phyloP scores from a whole-genome alignment of 2,888 invertebrate species.

The Diplolepis rosae region DNA sequence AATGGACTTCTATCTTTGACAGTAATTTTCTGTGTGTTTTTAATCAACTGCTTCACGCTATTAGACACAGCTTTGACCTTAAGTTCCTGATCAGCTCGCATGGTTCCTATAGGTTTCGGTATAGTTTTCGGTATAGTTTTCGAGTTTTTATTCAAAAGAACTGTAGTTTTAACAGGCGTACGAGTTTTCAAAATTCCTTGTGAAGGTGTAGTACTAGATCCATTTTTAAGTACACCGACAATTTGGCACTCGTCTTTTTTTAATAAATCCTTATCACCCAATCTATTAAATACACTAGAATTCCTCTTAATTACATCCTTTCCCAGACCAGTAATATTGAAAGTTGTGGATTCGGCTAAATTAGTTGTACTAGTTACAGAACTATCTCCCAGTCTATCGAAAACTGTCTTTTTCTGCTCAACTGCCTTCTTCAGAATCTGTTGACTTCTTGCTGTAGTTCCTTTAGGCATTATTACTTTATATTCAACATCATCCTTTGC shows the following conservation, averaged over 20 bases:
- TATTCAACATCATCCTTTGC: slow-evolving; percentile 70
- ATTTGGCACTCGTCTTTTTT: slow-evolving; percentile 55
- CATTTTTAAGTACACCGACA: slow-evolving; percentile 64
- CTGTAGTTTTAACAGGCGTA: slow-evolving; percentile 44
- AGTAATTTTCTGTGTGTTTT: slow-evolving; percentile 55
- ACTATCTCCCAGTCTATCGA: slow-evolving; percentile 75
- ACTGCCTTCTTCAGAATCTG: slow-evolving; percentile 68
- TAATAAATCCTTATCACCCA: slow-evolving; percentile 66
- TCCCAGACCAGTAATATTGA: slow-evolving; percentile 70
- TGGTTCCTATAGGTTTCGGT: slow-evolving; percentile 62
- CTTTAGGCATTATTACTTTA: slow-evolving; percentile 74
- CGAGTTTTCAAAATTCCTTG: slow-evolving; percentile 65
- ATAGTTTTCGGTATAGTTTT: slow-evolving; percentile 47
- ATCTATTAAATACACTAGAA: slow-evolving; percentile 68
- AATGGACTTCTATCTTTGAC: slow-evolving; percentile 45
- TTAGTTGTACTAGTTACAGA: slow-evolving; percentile 73
- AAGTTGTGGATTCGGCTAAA: slow-evolving; percentile 61
- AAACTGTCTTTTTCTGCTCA: slow-evolving; percentile 74
- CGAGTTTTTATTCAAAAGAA: slow-evolving; percentile 48
- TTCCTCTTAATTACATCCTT: slow-evolving; percentile 64
- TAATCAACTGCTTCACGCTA: slow-evolving; percentile 57
- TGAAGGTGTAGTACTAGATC: slow-evolving; percentile 43
- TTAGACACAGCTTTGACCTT: slow-evolving; percentile 57
- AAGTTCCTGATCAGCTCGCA: slow-evolving; percentile 70
- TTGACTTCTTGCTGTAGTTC: slow-evolving; percentile 71